Percentiles rank a stretch among this genome's conserved stretches.
These are phyloP conservation scores for Grapholita molesta DNA, from an alignment of 1,140 invertebrate genomes.

Conservation along the genomic window DNA sequence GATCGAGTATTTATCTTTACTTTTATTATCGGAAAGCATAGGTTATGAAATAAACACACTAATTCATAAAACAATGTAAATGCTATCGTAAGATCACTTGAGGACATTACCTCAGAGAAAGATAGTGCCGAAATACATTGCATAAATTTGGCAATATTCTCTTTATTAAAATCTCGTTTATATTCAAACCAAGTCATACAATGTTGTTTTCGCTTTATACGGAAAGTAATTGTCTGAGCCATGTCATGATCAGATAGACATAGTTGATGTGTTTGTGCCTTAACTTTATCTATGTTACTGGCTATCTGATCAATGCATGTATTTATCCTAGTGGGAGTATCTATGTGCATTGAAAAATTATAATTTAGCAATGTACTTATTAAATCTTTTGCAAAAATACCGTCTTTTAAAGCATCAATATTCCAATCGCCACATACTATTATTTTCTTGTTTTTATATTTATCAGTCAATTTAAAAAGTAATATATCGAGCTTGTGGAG, in stretches of 20 bases:
- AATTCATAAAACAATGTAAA: slow-evolving; percentile 24
- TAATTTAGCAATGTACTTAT: background rate
- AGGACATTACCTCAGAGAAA: background rate
- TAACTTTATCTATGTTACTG: slow-evolving; percentile 22
- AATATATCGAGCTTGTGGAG: too few relatives aligned
- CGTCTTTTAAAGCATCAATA: too few relatives aligned
- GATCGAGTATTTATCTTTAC: background rate
- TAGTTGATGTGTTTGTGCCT: background rate
- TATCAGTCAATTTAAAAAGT: too few relatives aligned
- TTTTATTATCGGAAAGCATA: slow-evolving; percentile 18
- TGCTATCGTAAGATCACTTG: background rate
- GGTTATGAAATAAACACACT: slow-evolving; percentile 5
- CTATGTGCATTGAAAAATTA: slow-evolving; percentile 18
- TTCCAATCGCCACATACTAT: too few relatives aligned
- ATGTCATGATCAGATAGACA: slow-evolving; percentile 19
- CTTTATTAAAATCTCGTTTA: background rate
- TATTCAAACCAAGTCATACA: background rate
- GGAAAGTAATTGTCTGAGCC: background rate
- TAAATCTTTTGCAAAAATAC: background rate
- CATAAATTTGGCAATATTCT: background rate
- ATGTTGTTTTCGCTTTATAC: background rate
- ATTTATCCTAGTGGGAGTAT: slow-evolving; percentile 12
- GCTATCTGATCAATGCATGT: slow-evolving; percentile 24
- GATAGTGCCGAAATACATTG: background rate
- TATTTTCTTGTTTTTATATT: too few relatives aligned